phyloP scores from a whole-genome alignment of 2,113 vertebrate species.

The Anarrhichthys ocellatus region DNA sequence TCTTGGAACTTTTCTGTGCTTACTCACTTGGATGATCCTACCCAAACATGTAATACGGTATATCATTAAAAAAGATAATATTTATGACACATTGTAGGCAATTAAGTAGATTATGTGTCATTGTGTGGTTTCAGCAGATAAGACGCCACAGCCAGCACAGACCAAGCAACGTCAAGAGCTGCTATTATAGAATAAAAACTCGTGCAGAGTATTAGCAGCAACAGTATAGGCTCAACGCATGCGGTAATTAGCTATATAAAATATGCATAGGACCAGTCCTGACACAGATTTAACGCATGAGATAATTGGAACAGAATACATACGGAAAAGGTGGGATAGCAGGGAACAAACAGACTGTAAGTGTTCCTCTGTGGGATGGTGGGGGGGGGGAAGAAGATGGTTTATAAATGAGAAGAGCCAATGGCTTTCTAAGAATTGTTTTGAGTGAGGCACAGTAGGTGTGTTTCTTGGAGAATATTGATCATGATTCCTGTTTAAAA shows the following conservation, averaged over 20 bases:
- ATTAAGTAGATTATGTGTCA: background rate
- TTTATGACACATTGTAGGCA: background rate
- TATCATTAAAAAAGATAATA: background rate
- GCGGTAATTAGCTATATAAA: conserved; percentile 62
- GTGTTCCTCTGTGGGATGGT: conserved; percentile 5
- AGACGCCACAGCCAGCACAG: background rate
- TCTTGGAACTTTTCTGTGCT: background rate
- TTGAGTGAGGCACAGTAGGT: background rate
- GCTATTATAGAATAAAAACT: conserved; percentile 39
- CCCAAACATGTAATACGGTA: background rate
- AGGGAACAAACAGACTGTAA: conserved; percentile 38
- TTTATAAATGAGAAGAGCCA: background rate
- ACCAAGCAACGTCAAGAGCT: conserved; percentile 16
- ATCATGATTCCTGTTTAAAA: background rate
- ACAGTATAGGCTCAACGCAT: conserved; percentile 37
- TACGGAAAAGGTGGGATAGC: conserved; percentile 24
- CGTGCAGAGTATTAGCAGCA: conserved; percentile 19
- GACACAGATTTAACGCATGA: conserved; percentile 58
- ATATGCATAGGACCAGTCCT: conserved; percentile 64
- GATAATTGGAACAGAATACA: conserved; percentile 66
- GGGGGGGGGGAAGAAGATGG: conserved; percentile 1
- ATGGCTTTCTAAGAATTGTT: background rate
- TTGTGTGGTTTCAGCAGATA: background rate
- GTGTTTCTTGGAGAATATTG: background rate
- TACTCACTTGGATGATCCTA: background rate